A percentile compares a stretch with the other conserved stretches of the same genome.
Evolutionary conservation across 2,797 vertebrate genomes (phyloP).

Genomic region (Acrossocheilus fasciatus): DNA sequence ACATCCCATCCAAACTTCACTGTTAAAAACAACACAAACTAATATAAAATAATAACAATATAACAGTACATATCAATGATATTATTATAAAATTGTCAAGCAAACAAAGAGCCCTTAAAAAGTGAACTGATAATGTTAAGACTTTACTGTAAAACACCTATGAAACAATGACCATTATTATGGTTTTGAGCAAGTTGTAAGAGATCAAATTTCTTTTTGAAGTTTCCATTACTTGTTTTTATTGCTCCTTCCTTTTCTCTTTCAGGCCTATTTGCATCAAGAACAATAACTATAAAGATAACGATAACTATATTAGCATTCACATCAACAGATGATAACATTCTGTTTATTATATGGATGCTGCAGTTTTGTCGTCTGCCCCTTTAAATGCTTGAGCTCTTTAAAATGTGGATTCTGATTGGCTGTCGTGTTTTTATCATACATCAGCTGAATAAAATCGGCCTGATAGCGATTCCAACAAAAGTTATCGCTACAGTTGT

Average conservation of each 20-base stretch:
- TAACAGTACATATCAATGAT: conserved; percentile 51
- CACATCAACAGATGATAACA: neutral
- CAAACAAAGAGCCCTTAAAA: conserved; percentile 41
- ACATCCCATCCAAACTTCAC: conserved; percentile 25
- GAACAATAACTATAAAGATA: neutral
- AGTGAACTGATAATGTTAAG: conserved; percentile 32
- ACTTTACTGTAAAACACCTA: conserved; percentile 47
- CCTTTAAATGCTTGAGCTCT: neutral
- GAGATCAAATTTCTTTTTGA: neutral
- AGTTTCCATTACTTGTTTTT: conserved; percentile 20
- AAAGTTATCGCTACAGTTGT: neutral
- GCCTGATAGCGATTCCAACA: neutral
- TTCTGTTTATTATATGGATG: neutral
- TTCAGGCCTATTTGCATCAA: neutral
- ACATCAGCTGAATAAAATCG: neutral
- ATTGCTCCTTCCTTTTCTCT: neutral
- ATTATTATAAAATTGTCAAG: conserved; percentile 55
- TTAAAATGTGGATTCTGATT: neutral
- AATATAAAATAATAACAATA: conserved; percentile 63
- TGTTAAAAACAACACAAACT: conserved; percentile 54
- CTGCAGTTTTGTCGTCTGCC: neutral
- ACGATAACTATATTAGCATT: neutral
- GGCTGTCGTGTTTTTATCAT: neutral
- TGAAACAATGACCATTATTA: neutral
- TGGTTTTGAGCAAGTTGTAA: conserved; percentile 2